A percentile compares a stretch with the other conserved stretches of the same genome.
Evolutionary conservation across 2,888 invertebrate genomes (phyloP).

Genomic region (Melieria picta): DNA sequence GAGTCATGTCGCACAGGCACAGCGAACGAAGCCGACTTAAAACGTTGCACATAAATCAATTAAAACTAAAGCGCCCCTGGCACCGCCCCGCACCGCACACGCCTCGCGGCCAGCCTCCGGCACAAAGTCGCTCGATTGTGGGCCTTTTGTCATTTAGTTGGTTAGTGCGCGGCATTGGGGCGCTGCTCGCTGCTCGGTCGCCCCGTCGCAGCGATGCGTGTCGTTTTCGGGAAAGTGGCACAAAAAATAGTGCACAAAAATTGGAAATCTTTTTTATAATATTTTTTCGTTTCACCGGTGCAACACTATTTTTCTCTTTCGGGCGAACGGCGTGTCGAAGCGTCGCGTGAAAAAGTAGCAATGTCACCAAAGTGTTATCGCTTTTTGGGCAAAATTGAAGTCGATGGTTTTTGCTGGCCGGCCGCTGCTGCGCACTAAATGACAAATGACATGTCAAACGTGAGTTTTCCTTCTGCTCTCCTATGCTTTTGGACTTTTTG

Average conservation of each 20-base stretch:
- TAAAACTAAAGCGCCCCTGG: constrained; percentile 30
- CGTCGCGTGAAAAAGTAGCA: background rate
- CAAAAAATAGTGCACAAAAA: too few relatives aligned
- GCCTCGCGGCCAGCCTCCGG: background rate
- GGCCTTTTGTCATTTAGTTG: too few relatives aligned
- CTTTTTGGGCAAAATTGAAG: constrained; percentile 9
- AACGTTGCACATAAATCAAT: constrained; percentile 38
- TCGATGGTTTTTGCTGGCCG: background rate
- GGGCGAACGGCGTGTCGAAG: background rate
- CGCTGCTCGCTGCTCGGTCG: too few relatives aligned
- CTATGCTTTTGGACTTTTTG: too few relatives aligned
- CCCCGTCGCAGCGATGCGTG: too few relatives aligned
- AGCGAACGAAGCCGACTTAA: constrained; percentile 9
- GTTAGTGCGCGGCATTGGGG: too few relatives aligned
- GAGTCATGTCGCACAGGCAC: background rate
- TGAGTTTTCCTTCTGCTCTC: constrained; percentile 4
- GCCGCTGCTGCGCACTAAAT: constrained; percentile 19
- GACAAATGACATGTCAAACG: constrained; percentile 38
- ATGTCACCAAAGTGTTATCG: constrained; percentile 21
- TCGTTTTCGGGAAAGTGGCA: too few relatives aligned
- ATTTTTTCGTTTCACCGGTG: too few relatives aligned
- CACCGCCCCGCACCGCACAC: background rate
- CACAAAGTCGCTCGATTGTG: too few relatives aligned
- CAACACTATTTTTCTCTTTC: too few relatives aligned
- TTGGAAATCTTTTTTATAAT: too few relatives aligned